Base-by-base conservation (phyloP, 2,113 vertebrate genomes). In the Leptobrachium leishanense region DNA sequence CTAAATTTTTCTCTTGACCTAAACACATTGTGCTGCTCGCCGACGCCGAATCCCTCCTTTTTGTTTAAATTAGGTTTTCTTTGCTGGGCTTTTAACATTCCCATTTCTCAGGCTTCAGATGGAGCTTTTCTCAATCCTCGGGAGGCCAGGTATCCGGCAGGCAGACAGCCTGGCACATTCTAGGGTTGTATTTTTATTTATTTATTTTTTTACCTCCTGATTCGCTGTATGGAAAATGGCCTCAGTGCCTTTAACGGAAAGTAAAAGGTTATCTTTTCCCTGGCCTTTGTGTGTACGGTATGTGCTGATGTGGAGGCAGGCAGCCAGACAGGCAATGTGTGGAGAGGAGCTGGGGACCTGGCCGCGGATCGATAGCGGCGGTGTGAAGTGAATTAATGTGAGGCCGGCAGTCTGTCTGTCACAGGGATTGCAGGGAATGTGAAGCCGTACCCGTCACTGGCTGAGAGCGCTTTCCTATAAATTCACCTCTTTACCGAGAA, bases 381-480 rank as follows among this genome's bases (percentile, higher is more conserved):
- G 88, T 90, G 92, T 86, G 89, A 86, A 88, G 90, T 88, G 91
- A 92, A 91, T 94, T 91, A 90, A 92, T 93, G 92, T 74, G 86
- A 87, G 86, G 88, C 87, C 82, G 86, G 83, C 90, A 79, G 89
- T 89, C 91, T 92, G 92, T 92, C 92, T 91, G 88, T 91, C 91
- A 91, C 82, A 85, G 84, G 78, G 85, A 72, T 87, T 80, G 86
- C 69, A 69, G 82, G 77, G 86, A 89, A 79, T 54, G 82, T 81
- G 43, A 85, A 83, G 83, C 84, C 59, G 79, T n/a, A 63, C 73
- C 78, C 88, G 86, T 85, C 87, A 86, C 84, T 84, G 75, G 43
- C 87, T 84, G 84, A 86, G 81, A 83, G 79, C 82, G 46, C 77
- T 77, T 85, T 84, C 82, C 86, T 78, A 79, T 84, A 72, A 83